phyloP scores from a whole-genome alignment of 2,113 vertebrate genomes.

The Sturnus vulgaris region DNA sequence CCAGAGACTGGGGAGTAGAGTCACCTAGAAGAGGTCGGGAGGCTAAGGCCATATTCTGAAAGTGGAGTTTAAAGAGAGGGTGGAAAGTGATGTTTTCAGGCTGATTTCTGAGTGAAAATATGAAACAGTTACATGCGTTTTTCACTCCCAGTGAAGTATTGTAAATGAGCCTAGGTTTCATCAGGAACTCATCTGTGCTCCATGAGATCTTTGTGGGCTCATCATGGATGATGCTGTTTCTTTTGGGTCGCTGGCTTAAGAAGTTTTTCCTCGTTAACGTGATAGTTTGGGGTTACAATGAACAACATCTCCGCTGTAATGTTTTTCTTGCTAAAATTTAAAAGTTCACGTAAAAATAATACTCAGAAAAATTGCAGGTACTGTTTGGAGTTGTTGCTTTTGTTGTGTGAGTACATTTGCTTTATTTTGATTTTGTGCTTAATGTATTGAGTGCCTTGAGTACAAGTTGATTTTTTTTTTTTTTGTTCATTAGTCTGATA shows the following conservation, averaged over 20 bases:
- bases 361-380: background rate
- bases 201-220: background rate
- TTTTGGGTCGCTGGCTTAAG: background rate
- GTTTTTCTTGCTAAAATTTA: background rate
- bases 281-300: background rate
- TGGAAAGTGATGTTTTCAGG: background rate
- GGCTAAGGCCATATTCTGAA: background rate
- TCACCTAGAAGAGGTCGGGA: background rate
- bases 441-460: background rate
- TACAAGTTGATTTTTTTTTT: background rate
- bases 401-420: background rate
- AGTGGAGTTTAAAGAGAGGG: background rate
- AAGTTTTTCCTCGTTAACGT: background rate
- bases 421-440: background rate
- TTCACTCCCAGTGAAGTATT: background rate
- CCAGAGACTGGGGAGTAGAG: background rate
- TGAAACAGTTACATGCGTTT: background rate
- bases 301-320: background rate
- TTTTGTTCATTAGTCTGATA: background rate
- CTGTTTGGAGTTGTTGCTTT: background rate
- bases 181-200: background rate
- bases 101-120: background rate
- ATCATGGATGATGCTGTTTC: fast-evolving
- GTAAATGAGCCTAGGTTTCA: background rate
- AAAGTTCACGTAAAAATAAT: background rate